Conservation (phyloP, 2,113 vertebrate genomes). For the Nipponia nippon region DNA sequence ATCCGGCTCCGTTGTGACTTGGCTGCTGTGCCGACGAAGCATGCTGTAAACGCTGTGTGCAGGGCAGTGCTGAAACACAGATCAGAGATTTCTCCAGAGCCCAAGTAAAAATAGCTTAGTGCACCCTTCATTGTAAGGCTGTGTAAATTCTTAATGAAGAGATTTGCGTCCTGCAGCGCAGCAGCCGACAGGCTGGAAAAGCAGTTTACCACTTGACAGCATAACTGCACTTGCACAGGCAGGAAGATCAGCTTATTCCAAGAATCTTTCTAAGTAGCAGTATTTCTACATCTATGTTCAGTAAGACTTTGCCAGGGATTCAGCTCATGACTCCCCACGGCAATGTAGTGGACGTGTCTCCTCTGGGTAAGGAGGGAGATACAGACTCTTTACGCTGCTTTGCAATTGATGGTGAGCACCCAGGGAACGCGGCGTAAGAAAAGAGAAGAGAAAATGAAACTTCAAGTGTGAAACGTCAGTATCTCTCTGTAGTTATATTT, state of each 20-base stretch:
- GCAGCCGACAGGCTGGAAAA: neutral
- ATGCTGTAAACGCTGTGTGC: fast-evolving
- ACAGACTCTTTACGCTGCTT: neutral
- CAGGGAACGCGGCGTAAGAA: fast-evolving
- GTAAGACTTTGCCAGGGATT: neutral
- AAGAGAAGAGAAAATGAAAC: neutral
- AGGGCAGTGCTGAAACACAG: neutral
- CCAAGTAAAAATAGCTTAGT: neutral
- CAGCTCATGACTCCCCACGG: neutral
- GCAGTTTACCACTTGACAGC: neutral
- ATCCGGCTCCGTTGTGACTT: fast-evolving
- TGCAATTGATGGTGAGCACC: neutral
- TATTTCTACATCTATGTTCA: neutral
- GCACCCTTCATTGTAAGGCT: neutral
- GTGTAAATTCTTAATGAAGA: neutral
- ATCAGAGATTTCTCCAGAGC: neutral
- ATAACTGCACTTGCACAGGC: neutral
- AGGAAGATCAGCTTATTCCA: neutral
- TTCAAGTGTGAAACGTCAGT: fast-evolving
- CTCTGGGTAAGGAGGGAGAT: neutral
- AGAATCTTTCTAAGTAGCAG: neutral
- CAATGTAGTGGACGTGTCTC: fast-evolving
- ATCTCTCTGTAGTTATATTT: neutral
- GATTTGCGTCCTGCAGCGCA: neutral
- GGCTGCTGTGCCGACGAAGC: neutral